Evolutionary conservation across 2,888 invertebrate genomes (phyloP).

Genomic region (Julus scandinavius): DNA sequence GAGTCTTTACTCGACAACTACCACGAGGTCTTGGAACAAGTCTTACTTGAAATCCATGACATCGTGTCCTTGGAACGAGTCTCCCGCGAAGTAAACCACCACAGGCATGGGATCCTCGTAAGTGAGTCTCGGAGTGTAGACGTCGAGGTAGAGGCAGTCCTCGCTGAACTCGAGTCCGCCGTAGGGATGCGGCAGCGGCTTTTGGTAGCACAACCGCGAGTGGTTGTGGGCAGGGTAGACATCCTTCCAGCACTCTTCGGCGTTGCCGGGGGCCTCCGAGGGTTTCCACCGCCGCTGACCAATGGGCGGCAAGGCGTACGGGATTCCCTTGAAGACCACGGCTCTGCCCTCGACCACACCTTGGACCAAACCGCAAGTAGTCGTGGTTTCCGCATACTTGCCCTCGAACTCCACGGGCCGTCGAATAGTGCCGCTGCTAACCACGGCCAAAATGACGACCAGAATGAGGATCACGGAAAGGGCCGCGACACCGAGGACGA

Average conservation of each 20-base stretch:
- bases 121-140: constrained; percentile 74
- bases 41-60: constrained; percentile 58
- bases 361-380: constrained; percentile 59
- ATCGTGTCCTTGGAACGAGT: constrained; percentile 59
- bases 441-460: constrained; percentile 2
- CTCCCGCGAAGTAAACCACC: constrained; percentile 60
- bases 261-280: constrained; percentile 61
- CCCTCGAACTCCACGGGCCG: neutral
- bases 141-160: constrained; percentile 80
- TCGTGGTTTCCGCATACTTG: neutral
- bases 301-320: constrained; percentile 75
- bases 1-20: neutral
- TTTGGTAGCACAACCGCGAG: constrained; percentile 74
- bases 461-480: neutral
- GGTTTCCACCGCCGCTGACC: constrained; percentile 73
- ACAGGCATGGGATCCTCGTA: constrained; percentile 59
- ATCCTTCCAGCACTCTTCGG: constrained; percentile 66
- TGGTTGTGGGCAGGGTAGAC: constrained; percentile 72
- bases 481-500: neutral
- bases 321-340: constrained; percentile 79
- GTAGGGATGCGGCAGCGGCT: constrained; percentile 60
- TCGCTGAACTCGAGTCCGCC: constrained; percentile 65
- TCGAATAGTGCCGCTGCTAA: neutral
- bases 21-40: neutral
- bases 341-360: constrained; percentile 59